Percentiles rank a stretch among this genome's conserved stretches.
Evolutionary conservation across 2,113 vertebrate genomes (phyloP).

Genomic region (Gracilinanus agilis): DNA sequence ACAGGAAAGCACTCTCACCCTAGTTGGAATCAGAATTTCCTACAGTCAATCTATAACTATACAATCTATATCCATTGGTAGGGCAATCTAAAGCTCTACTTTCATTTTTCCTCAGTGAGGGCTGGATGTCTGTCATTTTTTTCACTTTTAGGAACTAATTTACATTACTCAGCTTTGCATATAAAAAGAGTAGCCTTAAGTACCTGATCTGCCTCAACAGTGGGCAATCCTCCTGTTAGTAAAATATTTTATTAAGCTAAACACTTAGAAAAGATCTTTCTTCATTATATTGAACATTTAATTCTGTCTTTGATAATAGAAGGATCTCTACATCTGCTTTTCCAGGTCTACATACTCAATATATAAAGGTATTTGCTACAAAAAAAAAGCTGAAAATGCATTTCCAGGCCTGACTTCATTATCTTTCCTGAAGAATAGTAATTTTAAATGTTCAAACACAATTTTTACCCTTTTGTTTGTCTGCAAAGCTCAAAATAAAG

Average conservation of each 20-base stretch:
- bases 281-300: neutral
- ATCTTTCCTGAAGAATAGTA: neutral
- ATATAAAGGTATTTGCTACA: neutral
- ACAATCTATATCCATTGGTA: neutral
- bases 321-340: neutral
- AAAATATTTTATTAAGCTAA: neutral
- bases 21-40: neutral
- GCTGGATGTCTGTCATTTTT: neutral
- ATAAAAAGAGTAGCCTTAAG: neutral
- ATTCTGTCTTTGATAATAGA: neutral
- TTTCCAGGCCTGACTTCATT: neutral
- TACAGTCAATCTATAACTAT: neutral
- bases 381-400: conserved; percentile 6
- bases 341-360: neutral
- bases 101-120: neutral
- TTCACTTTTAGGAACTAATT: neutral
- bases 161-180: neutral
- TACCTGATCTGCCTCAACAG: neutral
- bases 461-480: neutral
- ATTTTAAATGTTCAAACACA: conserved; percentile 26
- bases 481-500: neutral
- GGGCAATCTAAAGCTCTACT: neutral
- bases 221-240: neutral
- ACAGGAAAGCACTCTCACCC: neutral
- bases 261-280: neutral